Base-by-base conservation (phyloP, 1,140 invertebrate species). In the Octopus sinensis region DNA sequence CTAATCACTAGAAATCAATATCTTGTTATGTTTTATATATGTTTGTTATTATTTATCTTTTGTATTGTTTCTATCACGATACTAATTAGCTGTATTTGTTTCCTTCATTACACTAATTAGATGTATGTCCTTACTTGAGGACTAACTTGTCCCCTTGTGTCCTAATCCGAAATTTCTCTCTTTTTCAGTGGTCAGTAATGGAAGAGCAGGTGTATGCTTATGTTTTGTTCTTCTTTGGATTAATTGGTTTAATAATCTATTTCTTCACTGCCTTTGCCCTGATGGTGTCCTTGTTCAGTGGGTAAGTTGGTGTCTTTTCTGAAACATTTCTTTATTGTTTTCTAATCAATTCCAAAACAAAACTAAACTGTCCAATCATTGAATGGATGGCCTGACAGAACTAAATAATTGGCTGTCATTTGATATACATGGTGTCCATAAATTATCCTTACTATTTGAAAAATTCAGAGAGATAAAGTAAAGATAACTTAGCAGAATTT, bases 201-300 rank as follows among this genome's bases (percentile, higher is more conserved):
- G 76, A 77, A 43, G 76, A 77, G 52, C 76, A 77, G 52, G 52
- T 51, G 6, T 51, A 53, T n/a, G 76, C 76, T 6, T 77, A 77
- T 53, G 52, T 77, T 17, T 13, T 77, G 52, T 77, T 77, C 76
- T 17, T 77, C 30, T 5, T 77, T 51, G 76, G 76, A 77, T 77
- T 77, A 51, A 17, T 51, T 52, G 76, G 76, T 53, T 13, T 77
- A 13, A 53, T 77, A 43, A 77, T 77, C 13, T 77, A 77, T 51
- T 77, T n/a, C 52, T 6, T 77, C 52, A 53, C 76, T 13, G 76
- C 76, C 17, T 77, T 51, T 53, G 30, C 52, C 43, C 17, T 77
- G 30, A 52, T 77, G 52, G 43, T 77, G 4, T 77, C 76, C 52
- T 17, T 77, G 43, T 52, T 77, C 52, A 53, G 76, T 43, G 76